These are phyloP conservation scores for Heliconius eleuchia DNA, from an alignment of 1,140 invertebrate genomes.

Conservation along the genomic window DNA sequence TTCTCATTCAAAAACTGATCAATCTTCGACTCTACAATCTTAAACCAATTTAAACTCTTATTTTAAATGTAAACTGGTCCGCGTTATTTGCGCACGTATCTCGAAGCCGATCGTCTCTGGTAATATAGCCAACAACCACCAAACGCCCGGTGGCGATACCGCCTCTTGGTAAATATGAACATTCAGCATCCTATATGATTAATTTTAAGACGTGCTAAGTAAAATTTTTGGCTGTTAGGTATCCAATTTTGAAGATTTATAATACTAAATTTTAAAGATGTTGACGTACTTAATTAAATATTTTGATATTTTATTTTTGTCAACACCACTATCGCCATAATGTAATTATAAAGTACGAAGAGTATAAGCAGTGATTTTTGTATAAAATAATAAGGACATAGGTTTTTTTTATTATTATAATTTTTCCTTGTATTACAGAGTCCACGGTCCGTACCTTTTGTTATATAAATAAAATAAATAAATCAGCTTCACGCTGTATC, in stretches of 20 bases:
- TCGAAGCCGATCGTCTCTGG: constrained; percentile 48
- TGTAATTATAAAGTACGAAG: no score
- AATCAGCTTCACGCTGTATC: no score
- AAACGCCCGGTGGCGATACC: constrained; percentile 58
- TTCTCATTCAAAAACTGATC: constrained; percentile 36
- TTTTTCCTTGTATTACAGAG: no score
- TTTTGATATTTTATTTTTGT: no score
- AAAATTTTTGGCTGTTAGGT: constrained; percentile 47
- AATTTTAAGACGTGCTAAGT: constrained; percentile 74
- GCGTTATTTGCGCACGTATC: constrained; percentile 58
- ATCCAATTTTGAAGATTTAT: background rate
- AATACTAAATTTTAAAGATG: background rate
- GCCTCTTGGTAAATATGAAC: constrained; percentile 57
- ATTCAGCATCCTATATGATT: constrained; percentile 44
- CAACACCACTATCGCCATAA: no score
- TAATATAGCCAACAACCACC: constrained; percentile 56
- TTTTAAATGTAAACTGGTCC: constrained; percentile 50
- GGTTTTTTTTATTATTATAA: no score
- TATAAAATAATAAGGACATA: no score
- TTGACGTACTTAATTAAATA: no score
- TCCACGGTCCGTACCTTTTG: no score
- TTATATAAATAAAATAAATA: no score
- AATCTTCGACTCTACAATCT: constrained; percentile 27
- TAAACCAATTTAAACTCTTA: constrained; percentile 23
- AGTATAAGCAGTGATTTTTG: no score